A percentile compares a stretch with the other conserved stretches of the same genome.
Conservation (phyloP, 2,888 invertebrate genomes). For the Eupithecia insigniata region DNA sequence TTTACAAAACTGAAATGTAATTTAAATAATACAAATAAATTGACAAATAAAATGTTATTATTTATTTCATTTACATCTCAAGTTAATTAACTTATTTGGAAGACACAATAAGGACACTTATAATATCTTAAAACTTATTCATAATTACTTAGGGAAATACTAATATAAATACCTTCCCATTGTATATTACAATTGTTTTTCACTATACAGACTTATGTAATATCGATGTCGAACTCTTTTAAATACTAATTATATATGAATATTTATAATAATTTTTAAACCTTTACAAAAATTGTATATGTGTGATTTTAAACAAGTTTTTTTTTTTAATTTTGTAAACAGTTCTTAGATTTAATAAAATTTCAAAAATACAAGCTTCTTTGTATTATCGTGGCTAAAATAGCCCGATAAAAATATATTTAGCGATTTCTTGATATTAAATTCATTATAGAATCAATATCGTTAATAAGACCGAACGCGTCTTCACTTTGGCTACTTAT, state of each 20-base stretch:
- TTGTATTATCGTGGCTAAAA: neutral
- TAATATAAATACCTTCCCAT: neutral
- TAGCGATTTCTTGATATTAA: neutral
- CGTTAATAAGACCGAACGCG: neutral
- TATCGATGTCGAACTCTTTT: neutral
- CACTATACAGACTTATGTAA: neutral
- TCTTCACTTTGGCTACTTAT: constrained; percentile 8
- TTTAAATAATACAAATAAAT: neutral
- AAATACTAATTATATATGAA: neutral
- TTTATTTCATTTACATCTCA: neutral
- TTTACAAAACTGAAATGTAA: neutral
- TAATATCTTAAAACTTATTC: neutral
- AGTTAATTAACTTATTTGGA: constrained; percentile 1
- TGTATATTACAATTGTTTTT: no score
- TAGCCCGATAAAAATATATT: neutral
- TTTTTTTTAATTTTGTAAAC: neutral
- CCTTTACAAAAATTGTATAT: neutral
- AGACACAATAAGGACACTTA: constrained; percentile 15
- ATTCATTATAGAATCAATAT: neutral
- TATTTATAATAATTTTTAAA: neutral
- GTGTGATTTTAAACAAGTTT: neutral
- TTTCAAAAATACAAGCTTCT: neutral
- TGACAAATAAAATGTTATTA: constrained; percentile 1
- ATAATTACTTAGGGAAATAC: neutral
- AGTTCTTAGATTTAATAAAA: neutral